A percentile compares a stretch with the other conserved stretches of the same genome.
Evolutionary conservation across 2,888 invertebrate species (phyloP).

Genomic region (Timandra comae): DNA sequence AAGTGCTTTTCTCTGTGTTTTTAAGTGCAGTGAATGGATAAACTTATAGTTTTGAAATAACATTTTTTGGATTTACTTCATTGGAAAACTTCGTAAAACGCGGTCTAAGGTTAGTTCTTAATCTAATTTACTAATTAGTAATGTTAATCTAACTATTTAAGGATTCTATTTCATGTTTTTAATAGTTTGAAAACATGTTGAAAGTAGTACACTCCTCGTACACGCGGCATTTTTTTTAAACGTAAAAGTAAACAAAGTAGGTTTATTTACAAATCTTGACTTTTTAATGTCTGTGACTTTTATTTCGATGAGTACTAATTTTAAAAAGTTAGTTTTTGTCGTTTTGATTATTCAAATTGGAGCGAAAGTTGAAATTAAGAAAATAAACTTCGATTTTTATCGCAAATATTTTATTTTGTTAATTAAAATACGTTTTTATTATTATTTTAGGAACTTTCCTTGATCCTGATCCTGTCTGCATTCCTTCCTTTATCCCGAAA

Average conservation of each 20-base stretch:
- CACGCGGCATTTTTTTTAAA: constrained; percentile 39
- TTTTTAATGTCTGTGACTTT: neutral
- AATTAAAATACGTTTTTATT: neutral
- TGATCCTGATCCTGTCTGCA: no score
- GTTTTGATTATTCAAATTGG: no score
- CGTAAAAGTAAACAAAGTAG: constrained; percentile 35
- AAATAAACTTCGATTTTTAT: neutral
- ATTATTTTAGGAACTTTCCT: neutral
- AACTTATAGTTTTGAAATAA: constrained; percentile 15
- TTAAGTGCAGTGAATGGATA: constrained; percentile 20
- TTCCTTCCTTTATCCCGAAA: no score
- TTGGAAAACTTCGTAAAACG: constrained; percentile 15
- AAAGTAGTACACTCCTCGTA: constrained; percentile 29
- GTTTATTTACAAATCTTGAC: constrained; percentile 10
- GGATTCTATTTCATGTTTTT: no score
- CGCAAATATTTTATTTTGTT: neutral
- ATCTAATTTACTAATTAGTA: constrained; percentile 3
- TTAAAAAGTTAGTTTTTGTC: no score
- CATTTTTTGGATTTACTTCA: constrained; percentile 22
- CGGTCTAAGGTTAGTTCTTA: constrained; percentile 18
- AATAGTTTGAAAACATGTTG: neutral
- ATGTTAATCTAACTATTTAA: neutral
- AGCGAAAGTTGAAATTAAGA: no score
- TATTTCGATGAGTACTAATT: neutral
- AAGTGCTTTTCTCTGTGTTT: constrained; percentile 16